A percentile compares a stretch with the other conserved stretches of the same genome.
Conservation (phyloP, 2,888 invertebrate genomes). For the Salticus scenicus region DNA sequence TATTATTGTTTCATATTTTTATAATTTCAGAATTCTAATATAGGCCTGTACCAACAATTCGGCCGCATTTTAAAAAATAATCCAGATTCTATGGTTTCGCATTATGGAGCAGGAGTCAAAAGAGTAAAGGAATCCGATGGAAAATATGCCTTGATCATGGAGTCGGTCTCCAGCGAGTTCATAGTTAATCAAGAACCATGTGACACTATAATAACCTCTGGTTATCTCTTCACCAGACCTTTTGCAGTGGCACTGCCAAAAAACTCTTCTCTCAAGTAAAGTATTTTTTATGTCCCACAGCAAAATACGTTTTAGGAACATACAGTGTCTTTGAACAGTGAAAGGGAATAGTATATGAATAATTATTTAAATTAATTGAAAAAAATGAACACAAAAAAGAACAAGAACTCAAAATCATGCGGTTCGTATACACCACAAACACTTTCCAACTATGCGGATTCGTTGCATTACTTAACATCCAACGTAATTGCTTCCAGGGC, state of each 20-base stretch:
- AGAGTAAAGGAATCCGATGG: slow-evolving; percentile 22
- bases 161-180: slow-evolving; percentile 16
- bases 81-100: slow-evolving; percentile 20
- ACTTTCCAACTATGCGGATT: too few relatives aligned
- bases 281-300: neutral
- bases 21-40: slow-evolving; percentile 33
- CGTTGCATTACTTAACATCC: too few relatives aligned
- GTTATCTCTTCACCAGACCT: slow-evolving; percentile 19
- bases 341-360: too few relatives aligned
- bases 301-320: too few relatives aligned
- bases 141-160: slow-evolving; percentile 36
- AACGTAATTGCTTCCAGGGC: too few relatives aligned
- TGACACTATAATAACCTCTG: slow-evolving; percentile 19
- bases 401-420: too few relatives aligned
- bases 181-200: slow-evolving; percentile 28
- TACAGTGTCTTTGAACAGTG: too few relatives aligned
- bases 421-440: too few relatives aligned
- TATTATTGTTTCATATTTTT: neutral
- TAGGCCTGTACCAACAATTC: slow-evolving; percentile 30
- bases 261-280: slow-evolving; percentile 31
- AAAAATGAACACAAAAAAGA: too few relatives aligned
- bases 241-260: slow-evolving; percentile 26
- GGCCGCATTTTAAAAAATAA: slow-evolving; percentile 22
- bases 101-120: slow-evolving; percentile 2
- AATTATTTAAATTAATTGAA: too few relatives aligned